Base-by-base conservation (phyloP, 2,888 invertebrate genomes). In the Heteromurus nitidus region DNA sequence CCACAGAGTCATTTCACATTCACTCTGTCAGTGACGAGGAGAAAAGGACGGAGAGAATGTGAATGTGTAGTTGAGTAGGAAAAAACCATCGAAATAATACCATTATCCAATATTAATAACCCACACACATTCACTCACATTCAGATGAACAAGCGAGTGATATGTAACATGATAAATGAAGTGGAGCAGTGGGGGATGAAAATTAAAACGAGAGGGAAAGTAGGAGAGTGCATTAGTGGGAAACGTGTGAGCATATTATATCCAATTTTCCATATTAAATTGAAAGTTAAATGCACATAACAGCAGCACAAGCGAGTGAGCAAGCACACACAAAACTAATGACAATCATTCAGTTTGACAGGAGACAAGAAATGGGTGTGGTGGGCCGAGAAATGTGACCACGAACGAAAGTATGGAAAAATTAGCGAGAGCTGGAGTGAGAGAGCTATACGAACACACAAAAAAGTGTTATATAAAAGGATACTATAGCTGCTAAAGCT, bases 301-400 rank as follows among this genome's bases (percentile, higher is more conserved):
- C 5, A 36, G 7, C 13, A 36, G 36, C 13, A n/a, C 36, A 13
- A 36, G 36, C 36, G 5, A 9, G 13, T 36, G n/a, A n/a, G 13
- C 36, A 13, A 13, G 36, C 3, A 47, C 47, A 11, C 47, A 47
- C 47, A 47, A 13, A 16, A 47, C 11, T n/a, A 47, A 47, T 47
- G 47, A 11, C 7, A 16, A 47, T 47, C 47, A 47, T 47, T 47
- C n/a, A 47, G 11, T 47, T 47, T 47, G 47, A 47, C 47, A 47
- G n/a, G 47, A 47, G 47, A 47, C 47, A 47, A 47, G 47, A n/a
- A 47, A 47, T 47, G 47, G 47, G 47, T 47, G 47, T n/a, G 47
- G 47, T 47, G 47, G 47, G 47, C 11, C 3, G 7, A 36, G 36
- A 16, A 47, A 47, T 47, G 47, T 47, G 47, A 47, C 47, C 47